Evolutionary conservation across 2,797 vertebrate species (phyloP), one percentile per base, ranked within the genome.

Genomic region (Platyrinchus mystaceus): DNA sequence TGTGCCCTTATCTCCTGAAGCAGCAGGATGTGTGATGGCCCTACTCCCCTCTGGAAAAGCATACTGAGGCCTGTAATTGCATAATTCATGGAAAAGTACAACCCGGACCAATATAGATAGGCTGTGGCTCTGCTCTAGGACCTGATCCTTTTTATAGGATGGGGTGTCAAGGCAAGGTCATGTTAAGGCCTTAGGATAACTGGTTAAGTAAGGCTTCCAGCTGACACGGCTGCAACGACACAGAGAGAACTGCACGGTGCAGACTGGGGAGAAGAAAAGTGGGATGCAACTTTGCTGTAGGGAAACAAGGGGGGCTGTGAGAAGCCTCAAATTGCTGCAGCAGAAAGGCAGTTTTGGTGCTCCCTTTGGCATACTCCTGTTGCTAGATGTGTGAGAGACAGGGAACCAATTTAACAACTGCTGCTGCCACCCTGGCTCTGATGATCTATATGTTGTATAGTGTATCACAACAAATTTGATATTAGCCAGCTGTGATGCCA

Each of bases 21-120:
- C 94, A 92, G 91, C 87, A 95, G 95, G 89, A 87, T 96, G 67
- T 82, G n/a, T 59, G 52, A 81, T 91, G 76, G 83, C 67, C 44
- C 34, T 93, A 4, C 27, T 84, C 49, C 83, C 46, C 84, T 86
- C 63, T 93, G 89, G 63, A 93, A 95, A 88, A 91, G 77, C 21
- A 84, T 3, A 4, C 34, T 19, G 39, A 88, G 39, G 79, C 22
- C 77, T 90, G 52, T 66, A 89, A 14, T 60, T 58, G 28, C 82
- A 36, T 46, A 91, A 53, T 76, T 80, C 18, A 3, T 79, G 74
- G 89, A 93, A 94, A 96, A 97, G 82, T 93, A 93, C 71, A 94
- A 20, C n/a, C 9, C 36, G 27, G 79, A 81, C 63, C 18, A 52
- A 37, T 78, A 67, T 3, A 79, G 36, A 36, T 22, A 63, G 76